Base-by-base conservation (phyloP, 1,140 invertebrate genomes). In the Solenopsis fugax region DNA sequence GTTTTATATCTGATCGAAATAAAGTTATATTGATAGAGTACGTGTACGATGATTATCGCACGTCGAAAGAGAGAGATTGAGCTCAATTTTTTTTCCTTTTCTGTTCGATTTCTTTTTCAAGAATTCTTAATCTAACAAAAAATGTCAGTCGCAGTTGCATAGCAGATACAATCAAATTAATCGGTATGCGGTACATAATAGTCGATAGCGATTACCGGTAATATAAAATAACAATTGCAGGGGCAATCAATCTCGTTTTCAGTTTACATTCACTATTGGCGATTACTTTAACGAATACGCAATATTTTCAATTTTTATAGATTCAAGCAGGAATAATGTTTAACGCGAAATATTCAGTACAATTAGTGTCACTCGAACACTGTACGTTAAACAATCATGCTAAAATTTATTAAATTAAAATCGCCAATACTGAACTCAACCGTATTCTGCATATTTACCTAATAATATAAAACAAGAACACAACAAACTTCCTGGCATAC, bases 391-490 rank as follows among this genome's bases (percentile, higher is more conserved):
- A 91, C 72, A 91, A 69, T 86, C 72, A 45, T 7, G 60, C 80
- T 91, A 90, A 88, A 87, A 82, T 90, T 90, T 78, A 71, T 84
- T 82, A 82, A 90, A 82, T 91, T 84, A 87, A 87, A 92, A 91
- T 89, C 91, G 88, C 92, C 91, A 92, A 86, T 89, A 92, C 64
- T 92, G 92, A 93, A 93, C 88, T 90, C 82, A 92, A 93, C 89
- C 65, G 7, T 87, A 71, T 87, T 58, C 82, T 90, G 91, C 85
- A 90, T 91, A 93, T 92, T 93, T 93, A 94, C 93, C 93, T 95
- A 95, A 94, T 94, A 94, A 94, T 94, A 94, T 93, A 94, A 95
- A 95, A 95, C 94, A 95, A 94, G 93, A 95, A 95, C 93, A 95
- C 94, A 95, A 95, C 93, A 95, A 94, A 94, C 91, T 93, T 94